Conservation (phyloP, 2,113 vertebrate species). For the Pterocles gutturalis region DNA sequence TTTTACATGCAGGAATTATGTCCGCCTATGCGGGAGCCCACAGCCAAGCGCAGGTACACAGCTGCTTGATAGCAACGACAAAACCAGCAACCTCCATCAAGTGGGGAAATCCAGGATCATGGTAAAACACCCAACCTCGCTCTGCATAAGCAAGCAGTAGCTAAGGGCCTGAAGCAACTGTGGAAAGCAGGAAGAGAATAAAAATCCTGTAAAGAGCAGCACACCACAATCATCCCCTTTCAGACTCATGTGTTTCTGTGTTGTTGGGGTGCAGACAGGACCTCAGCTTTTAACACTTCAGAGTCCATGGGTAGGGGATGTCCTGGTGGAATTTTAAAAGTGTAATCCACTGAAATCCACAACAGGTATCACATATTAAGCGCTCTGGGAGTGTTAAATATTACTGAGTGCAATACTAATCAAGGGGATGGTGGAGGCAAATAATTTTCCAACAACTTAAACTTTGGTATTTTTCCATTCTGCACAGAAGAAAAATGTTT, state of each 20-base stretch:
- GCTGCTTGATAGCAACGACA: not conserved
- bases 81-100: not conserved
- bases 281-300: not conserved
- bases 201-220: not conserved
- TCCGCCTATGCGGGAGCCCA: not conserved
- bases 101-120: not conserved
- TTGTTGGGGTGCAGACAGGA: not conserved
- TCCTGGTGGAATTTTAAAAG: not conserved
- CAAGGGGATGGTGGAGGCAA: not conserved
- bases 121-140: not conserved
- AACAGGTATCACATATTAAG: rapidly evolving
- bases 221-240: not conserved
- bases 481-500: not conserved
- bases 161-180: too few relatives aligned
- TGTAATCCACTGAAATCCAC: not conserved
- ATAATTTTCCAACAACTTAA: not conserved
- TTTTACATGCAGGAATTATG: not conserved
- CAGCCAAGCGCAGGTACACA: not conserved
- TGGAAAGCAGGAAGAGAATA: not conserved
- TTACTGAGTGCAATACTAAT: not conserved
- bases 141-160: not conserved
- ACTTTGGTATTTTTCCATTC: not conserved
- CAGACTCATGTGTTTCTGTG: not conserved
- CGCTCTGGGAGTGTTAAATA: not conserved
- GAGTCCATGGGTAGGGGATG: not conserved